phyloP scores from a whole-genome alignment of 2,797 vertebrate species.

The Manis pentadactyla region DNA sequence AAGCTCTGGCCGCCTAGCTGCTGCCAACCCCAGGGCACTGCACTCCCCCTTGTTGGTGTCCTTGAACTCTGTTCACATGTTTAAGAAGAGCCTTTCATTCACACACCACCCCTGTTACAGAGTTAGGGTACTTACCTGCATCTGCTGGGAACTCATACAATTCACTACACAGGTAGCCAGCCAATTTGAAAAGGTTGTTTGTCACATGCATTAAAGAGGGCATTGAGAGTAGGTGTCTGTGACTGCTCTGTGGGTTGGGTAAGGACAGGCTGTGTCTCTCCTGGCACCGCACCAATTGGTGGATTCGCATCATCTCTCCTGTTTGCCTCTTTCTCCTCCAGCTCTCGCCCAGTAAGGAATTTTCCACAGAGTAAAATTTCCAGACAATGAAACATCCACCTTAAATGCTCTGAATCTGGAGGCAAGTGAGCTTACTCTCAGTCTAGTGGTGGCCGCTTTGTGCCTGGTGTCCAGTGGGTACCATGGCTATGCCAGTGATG shows the following conservation, averaged over 20 bases:
- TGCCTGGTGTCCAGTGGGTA: neutral
- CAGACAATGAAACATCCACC: neutral
- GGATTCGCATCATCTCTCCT: neutral
- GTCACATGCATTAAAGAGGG: neutral
- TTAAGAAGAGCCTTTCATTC: slow-evolving; percentile 17
- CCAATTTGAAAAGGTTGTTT: neutral
- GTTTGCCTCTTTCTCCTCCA: neutral
- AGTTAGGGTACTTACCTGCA: neutral
- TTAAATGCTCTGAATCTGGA: neutral
- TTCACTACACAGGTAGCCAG: neutral
- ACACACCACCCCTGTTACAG: neutral
- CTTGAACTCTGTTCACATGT: neutral
- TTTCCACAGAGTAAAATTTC: slow-evolving; percentile 15
- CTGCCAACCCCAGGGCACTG: neutral
- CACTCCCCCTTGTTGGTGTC: neutral
- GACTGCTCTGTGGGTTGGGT: neutral
- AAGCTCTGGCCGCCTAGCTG: neutral
- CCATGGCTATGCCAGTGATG: neutral
- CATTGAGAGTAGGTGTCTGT: neutral
- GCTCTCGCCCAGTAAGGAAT: neutral
- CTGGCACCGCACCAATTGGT: neutral
- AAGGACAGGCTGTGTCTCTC: neutral
- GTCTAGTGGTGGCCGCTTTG: fast-evolving
- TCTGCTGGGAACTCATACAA: neutral
- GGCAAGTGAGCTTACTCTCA: neutral